Conservation (phyloP, 2,113 vertebrate genomes). For the Tenebrosternarchus preto region DNA sequence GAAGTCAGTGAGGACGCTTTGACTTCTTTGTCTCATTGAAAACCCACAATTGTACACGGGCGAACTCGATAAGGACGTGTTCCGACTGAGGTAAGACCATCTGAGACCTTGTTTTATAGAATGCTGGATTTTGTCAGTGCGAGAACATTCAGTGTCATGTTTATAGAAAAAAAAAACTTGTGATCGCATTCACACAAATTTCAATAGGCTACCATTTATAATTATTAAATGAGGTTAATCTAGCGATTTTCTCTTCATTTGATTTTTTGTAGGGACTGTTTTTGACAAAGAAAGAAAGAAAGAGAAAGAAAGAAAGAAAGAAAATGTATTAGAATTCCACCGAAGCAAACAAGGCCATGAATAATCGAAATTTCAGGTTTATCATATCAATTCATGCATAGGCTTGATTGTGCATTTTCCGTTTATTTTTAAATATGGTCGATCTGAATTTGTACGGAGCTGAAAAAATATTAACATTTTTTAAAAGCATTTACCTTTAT, state of each 20-base stretch:
- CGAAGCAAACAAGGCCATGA: not conserved
- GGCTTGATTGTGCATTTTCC: no score
- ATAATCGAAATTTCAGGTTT: no score
- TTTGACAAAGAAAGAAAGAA: not conserved
- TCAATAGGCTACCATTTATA: not conserved
- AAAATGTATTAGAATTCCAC: not conserved
- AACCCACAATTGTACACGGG: slow-evolving; percentile 64
- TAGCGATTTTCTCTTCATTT: not conserved
- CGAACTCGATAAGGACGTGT: slow-evolving; percentile 36
- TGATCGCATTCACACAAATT: not conserved
- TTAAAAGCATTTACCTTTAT: no score
- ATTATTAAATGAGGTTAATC: not conserved
- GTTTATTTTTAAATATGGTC: no score
- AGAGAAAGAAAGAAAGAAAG: not conserved
- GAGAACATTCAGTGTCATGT: not conserved
- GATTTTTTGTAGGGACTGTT: not conserved
- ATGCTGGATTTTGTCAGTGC: not conserved
- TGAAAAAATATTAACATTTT: no score
- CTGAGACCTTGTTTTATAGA: not conserved
- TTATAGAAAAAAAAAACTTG: not conserved
- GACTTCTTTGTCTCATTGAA: slow-evolving; percentile 81
- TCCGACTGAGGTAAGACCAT: slow-evolving; percentile 27
- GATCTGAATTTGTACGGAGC: no score
- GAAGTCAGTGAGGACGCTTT: slow-evolving; percentile 78
- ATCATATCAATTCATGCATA: no score